These are phyloP conservation scores for Poeciliopsis presidionis DNA, from an alignment of 2,797 vertebrate genomes.

Conservation along the genomic window DNA sequence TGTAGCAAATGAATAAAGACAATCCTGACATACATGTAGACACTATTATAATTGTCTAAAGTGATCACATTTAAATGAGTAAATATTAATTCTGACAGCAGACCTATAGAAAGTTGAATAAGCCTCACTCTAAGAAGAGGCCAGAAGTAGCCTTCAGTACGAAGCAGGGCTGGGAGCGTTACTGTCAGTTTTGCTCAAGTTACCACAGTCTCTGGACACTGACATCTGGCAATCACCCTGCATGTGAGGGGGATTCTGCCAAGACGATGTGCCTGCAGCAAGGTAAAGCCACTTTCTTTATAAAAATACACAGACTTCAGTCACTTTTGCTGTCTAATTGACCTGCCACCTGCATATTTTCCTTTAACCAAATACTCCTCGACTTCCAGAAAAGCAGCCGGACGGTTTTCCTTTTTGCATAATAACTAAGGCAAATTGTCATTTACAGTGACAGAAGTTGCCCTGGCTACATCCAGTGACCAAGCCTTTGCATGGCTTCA, in stretches of 20 bases:
- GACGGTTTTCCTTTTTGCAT: not conserved
- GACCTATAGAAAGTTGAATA: not conserved
- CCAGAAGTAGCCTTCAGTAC: conserved; percentile 3
- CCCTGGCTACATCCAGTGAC: conserved; percentile 55
- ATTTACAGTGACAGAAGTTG: conserved; percentile 66
- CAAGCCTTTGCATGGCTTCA: conserved; percentile 50
- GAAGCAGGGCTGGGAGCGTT: conserved; percentile 14
- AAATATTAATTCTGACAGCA: not conserved
- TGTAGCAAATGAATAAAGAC: not conserved
- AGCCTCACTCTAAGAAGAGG: not conserved
- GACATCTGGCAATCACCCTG: conserved; percentile 28
- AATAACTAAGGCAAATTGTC: conserved; percentile 40
- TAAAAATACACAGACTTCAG: not conserved
- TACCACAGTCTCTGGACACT: conserved; percentile 11
- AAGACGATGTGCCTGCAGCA: conserved; percentile 23
- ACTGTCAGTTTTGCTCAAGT: conserved; percentile 27
- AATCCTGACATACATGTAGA: not conserved
- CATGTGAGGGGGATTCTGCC: conserved; percentile 24
- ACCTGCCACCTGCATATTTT: not conserved
- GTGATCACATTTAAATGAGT: not conserved
- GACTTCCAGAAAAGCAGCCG: not conserved
- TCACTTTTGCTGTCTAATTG: conserved; percentile 8
- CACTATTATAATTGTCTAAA: not conserved
- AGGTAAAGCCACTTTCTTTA: conserved; percentile 9
- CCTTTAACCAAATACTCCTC: not conserved